Percentiles rank a stretch among this genome's conserved stretches.
These are phyloP conservation scores for Hydrophis major DNA, from an alignment of 2,797 vertebrate genomes.

Conservation along the genomic window DNA sequence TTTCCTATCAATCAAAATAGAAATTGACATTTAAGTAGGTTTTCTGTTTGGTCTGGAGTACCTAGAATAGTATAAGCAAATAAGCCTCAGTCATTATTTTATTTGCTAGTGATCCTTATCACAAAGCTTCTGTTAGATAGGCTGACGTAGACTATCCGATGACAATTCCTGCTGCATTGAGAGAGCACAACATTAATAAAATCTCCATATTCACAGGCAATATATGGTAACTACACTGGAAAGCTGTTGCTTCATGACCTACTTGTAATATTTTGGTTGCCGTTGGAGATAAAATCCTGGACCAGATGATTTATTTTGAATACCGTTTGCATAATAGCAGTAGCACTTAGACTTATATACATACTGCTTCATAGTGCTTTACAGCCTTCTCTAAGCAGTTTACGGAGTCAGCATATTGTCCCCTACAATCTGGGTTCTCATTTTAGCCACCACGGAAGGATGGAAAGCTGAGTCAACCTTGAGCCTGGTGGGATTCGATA, in stretches of 20 bases:
- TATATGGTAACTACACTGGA: background rate
- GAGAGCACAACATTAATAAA: constrained; percentile 27
- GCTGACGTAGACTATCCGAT: constrained; percentile 5
- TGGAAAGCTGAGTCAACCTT: too few relatives aligned
- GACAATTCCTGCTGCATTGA: background rate
- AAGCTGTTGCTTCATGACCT: background rate
- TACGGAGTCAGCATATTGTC: too few relatives aligned
- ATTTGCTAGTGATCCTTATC: background rate
- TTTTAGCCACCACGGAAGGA: too few relatives aligned
- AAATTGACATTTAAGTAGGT: background rate
- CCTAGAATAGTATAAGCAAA: background rate
- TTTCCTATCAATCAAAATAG: constrained; percentile 1
- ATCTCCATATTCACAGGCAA: background rate
- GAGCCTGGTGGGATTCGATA: too few relatives aligned
- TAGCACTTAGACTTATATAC: too few relatives aligned
- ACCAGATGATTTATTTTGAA: background rate
- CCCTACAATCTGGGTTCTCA: too few relatives aligned
- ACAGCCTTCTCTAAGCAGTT: too few relatives aligned
- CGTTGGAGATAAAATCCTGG: background rate
- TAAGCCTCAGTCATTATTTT: background rate
- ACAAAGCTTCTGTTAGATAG: constrained; percentile 16
- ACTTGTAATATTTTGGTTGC: background rate
- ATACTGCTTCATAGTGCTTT: too few relatives aligned
- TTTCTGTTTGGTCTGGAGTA: background rate
- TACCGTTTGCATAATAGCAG: background rate